Conservation (phyloP, 2,113 vertebrate genomes). For the Pluvialis apricaria region DNA sequence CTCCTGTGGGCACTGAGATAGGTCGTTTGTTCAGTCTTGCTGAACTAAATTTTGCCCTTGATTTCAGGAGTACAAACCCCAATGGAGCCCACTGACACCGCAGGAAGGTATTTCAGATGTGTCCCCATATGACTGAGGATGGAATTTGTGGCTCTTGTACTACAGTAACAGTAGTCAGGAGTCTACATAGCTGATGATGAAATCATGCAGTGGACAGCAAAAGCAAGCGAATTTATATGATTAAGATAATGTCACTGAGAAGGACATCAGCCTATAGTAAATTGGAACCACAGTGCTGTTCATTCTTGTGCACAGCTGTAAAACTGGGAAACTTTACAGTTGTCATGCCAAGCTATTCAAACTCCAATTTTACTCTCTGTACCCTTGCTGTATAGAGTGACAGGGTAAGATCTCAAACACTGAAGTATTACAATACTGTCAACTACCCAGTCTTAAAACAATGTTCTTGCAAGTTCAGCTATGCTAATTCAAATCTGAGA, state of each 20-base stretch:
- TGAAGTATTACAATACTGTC: background rate
- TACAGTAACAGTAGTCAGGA: background rate
- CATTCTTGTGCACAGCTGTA: background rate
- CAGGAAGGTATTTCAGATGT: background rate
- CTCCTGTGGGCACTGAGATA: background rate
- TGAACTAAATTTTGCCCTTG: background rate
- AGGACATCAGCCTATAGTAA: background rate
- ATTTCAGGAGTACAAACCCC: background rate
- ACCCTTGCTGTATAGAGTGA: background rate
- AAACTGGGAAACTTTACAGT: background rate
- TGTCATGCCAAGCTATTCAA: background rate
- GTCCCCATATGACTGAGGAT: background rate
- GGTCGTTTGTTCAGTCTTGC: background rate
- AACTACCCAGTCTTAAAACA: background rate
- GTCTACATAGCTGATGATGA: background rate
- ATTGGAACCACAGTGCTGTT: background rate
- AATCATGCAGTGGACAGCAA: background rate
- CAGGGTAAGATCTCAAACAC: background rate
- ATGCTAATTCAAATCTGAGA: background rate
- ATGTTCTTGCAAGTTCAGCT: background rate
- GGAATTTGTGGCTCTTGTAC: background rate
- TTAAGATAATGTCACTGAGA: background rate
- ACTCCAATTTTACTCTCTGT: background rate
- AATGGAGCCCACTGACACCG: background rate
- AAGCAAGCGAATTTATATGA: background rate